phyloP scores from a whole-genome alignment of 2,797 vertebrate genomes.

The Psittacula derbiana region DNA sequence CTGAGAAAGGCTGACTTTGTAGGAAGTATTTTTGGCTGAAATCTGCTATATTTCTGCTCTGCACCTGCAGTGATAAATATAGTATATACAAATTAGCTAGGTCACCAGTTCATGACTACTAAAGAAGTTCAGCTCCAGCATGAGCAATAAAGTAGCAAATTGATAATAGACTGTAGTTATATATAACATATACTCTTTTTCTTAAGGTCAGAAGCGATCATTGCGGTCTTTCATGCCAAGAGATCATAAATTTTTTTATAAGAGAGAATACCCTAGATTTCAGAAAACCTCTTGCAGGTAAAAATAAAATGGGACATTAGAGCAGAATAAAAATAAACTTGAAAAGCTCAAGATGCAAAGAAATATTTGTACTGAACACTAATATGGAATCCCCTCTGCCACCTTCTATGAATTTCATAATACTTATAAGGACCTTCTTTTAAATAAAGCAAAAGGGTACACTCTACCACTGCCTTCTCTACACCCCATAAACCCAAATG shows the following conservation, averaged over 20 bases:
- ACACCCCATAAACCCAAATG: neutral
- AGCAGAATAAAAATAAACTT: conserved; percentile 52
- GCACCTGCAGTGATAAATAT: conserved; percentile 56
- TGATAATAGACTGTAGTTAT: conserved; percentile 43
- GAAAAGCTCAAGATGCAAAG: neutral
- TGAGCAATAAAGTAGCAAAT: conserved; percentile 20
- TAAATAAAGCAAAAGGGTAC: neutral
- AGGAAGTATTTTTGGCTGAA: conserved; percentile 44
- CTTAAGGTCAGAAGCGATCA: conserved; percentile 40
- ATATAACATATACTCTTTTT: conserved; percentile 33
- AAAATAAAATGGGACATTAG: conserved; percentile 31
- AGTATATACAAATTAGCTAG: conserved; percentile 53
- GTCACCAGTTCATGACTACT: conserved; percentile 40
- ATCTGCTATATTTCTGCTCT: conserved; percentile 33
- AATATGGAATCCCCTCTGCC: neutral
- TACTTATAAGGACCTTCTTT: neutral
- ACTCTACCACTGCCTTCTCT: neutral
- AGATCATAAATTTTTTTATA: conserved; percentile 33
- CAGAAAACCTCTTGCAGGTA: neutral
- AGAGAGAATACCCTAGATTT: conserved; percentile 38
- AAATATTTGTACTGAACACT: neutral
- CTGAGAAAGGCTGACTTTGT: conserved; percentile 10
- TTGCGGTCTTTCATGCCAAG: conserved; percentile 18
- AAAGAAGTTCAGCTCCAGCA: conserved; percentile 27
- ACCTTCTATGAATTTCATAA: neutral